These are phyloP conservation scores for Hymenochirus boettgeri DNA, from an alignment of 2,113 vertebrate genomes.

Conservation along the genomic window DNA sequence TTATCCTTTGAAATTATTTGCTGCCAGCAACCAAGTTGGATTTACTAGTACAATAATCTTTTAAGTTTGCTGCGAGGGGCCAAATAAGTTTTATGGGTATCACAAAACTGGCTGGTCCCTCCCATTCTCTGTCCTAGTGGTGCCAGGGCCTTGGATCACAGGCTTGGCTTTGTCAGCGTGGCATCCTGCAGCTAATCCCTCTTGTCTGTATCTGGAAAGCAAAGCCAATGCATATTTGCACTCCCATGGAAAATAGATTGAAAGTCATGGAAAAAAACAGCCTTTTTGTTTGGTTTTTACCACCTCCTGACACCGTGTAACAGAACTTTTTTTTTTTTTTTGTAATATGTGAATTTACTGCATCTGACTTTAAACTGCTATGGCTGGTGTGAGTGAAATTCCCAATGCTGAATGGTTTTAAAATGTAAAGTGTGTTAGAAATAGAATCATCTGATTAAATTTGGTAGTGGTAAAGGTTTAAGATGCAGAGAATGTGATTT, in stretches of 20 bases:
- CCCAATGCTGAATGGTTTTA: too few species aligned
- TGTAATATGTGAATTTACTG: background rate
- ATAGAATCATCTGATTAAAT: too few species aligned
- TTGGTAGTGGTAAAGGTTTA: too few species aligned
- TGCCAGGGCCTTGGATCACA: slow-evolving; percentile 40
- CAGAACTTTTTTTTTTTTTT: slow-evolving; percentile 1
- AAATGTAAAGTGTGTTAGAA: too few species aligned
- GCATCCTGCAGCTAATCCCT: slow-evolving; percentile 41
- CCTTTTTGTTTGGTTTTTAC: slow-evolving; percentile 3
- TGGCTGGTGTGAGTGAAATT: too few species aligned
- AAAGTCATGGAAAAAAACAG: slow-evolving; percentile 32
- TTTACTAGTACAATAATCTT: too few species aligned
- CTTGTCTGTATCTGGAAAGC: slow-evolving; percentile 37
- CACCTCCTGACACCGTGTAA: slow-evolving; percentile 28
- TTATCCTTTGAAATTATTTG: background rate
- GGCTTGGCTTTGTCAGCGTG: slow-evolving; percentile 41
- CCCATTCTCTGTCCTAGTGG: slow-evolving; percentile 27
- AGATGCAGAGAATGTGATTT: too few species aligned
- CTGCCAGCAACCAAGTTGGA: too few species aligned
- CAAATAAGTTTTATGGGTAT: slow-evolving; percentile 19
- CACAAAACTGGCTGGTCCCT: slow-evolving; percentile 11
- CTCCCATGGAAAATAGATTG: slow-evolving; percentile 40
- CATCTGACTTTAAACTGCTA: background rate
- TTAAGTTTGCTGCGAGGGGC: background rate
- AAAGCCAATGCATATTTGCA: slow-evolving; percentile 34